Base-by-base conservation (phyloP, 2,797 vertebrate genomes). In the Falco berigora region DNA sequence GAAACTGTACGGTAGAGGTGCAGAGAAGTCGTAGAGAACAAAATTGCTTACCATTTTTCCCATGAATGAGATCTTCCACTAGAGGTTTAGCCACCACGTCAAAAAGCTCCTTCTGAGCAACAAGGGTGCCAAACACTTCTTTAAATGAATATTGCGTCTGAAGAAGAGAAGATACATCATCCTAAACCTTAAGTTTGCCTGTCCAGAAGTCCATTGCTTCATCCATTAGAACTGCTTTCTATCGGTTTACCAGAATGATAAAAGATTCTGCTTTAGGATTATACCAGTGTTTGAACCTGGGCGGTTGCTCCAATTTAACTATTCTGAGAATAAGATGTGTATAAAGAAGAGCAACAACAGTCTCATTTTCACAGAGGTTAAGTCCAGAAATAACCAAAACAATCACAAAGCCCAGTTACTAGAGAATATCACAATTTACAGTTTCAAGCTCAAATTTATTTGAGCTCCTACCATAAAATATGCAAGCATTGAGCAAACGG, bases 101-200 rank as follows among this genome's bases (percentile, higher is more conserved):
- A 93, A 99, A 99, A 28, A 99, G 97, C 68, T 99, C 98, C 69
- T 97, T 98, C 96, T 99, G 99, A 36, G 96, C 98, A 10, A 98
- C 98, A 10, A 98, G 98, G 22, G 98, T 98, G 42, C 99, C 99
- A 97, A 99, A 99, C 4, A 99, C 99, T 93, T 98, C 99, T 96
- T 99, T 99, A 97, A 99, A 99, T 4, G 99, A 99, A 97, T 99
- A 99, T 66, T 99, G 99, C 0, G 98, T 99, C 99, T 99, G 94
- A 62, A 58, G 40, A 22, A 30, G 32, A 72, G 5, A 56, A 50
- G 47, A 89, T 8, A 84, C 9, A 24, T 0, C 4, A 0, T 5
- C 55, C 64, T 62, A 62, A 74, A 5, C 16, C 13, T 40, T 8
- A 10, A 4, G 5, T 10, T n/a, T 10, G 17, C 28, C 16, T 3